Conservation (phyloP, 2,888 invertebrate genomes). For the Ametastegia equiseti region DNA sequence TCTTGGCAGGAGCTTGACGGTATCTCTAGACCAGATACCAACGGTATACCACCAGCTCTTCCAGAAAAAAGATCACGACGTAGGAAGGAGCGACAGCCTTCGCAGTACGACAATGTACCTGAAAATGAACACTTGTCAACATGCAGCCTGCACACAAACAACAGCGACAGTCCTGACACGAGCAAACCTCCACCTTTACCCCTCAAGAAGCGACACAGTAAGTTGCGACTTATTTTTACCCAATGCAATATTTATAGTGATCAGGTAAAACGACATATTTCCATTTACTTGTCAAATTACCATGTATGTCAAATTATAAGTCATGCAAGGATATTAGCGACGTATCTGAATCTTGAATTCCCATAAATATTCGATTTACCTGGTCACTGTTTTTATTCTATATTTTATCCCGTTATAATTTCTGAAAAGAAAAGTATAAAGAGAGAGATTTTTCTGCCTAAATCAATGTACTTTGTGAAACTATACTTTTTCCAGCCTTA, state of each 20-base stretch:
- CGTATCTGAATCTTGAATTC: neutral
- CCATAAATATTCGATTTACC: neutral
- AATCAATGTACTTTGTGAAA: neutral
- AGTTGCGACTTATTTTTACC: constrained; percentile 78
- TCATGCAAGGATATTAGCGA: neutral
- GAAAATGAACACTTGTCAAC: constrained; percentile 76
- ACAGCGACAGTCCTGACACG: constrained; percentile 78
- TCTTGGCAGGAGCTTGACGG: constrained; percentile 71
- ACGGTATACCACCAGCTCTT: constrained; percentile 78
- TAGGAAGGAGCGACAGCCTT: constrained; percentile 80
- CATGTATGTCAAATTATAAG: too few species aligned
- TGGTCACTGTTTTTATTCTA: constrained; percentile 27
- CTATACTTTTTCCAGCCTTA: neutral
- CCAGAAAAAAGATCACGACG: constrained; percentile 80
- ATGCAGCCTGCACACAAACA: constrained; percentile 72
- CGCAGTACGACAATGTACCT: constrained; percentile 86
- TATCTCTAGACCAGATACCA: constrained; percentile 51
- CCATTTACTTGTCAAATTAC: neutral
- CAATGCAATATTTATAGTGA: constrained; percentile 43
- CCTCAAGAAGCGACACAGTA: constrained; percentile 96
- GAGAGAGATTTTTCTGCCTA: neutral
- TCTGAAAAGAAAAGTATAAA: neutral
- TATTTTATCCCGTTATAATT: neutral
- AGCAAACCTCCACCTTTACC: constrained; percentile 92
- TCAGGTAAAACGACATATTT: neutral